These are phyloP conservation scores for Halisarca cf. caerulea DNA, from an alignment of 37 sponge, comb jelly and placozoan species.

Conservation along the genomic window DNA sequence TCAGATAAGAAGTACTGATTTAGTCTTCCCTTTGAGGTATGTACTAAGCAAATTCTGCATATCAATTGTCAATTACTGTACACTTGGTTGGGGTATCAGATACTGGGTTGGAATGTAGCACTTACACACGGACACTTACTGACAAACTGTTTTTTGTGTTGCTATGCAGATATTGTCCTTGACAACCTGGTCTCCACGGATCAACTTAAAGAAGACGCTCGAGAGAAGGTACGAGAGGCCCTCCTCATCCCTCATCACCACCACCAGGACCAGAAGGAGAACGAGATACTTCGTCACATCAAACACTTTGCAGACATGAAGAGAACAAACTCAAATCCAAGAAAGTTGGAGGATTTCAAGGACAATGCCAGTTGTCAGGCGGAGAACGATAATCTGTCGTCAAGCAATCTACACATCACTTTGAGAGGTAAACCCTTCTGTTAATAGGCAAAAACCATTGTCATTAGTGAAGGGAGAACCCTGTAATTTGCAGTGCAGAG, in stretches of 20 bases:
- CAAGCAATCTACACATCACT: too few species aligned
- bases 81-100: too few species aligned
- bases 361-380: neutral
- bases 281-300: slow-evolving; percentile 45
- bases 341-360: neutral
- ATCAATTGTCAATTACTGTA: too few species aligned
- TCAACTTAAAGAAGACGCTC: slow-evolving; percentile 54
- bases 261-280: slow-evolving; percentile 45
- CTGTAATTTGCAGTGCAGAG: too few species aligned
- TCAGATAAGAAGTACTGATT: too few species aligned
- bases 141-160: neutral
- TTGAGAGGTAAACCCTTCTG: slow-evolving; percentile 15
- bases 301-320: neutral
- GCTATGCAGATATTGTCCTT: slow-evolving; percentile 67
- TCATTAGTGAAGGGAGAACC: too few species aligned
- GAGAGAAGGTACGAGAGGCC: slow-evolving; percentile 65
- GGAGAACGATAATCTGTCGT: too few species aligned
- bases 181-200: slow-evolving; percentile 65
- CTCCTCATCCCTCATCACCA: slow-evolving; percentile 77
- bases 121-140: neutral
- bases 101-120: too few species aligned
- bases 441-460: too few species aligned
- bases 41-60: too few species aligned
- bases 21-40: too few species aligned
- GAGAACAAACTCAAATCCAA: neutral